Conservation (phyloP, 2,888 invertebrate species). For the Antheraea yamamai region DNA sequence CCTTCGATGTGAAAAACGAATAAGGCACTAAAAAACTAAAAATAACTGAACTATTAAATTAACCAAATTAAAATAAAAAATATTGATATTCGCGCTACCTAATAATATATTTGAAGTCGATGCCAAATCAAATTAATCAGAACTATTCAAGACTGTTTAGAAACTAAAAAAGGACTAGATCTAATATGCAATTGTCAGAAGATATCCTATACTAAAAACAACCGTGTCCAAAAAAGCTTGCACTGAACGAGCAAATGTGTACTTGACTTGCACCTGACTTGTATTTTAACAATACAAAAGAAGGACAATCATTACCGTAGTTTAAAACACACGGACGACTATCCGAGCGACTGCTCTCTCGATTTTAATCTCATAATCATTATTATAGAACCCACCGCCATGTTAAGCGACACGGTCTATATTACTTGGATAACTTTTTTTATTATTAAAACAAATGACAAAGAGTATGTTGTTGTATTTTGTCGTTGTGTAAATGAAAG, state of each 20-base stretch:
- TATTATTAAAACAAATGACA: not conserved
- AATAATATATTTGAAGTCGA: too few species aligned
- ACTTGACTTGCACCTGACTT: too few species aligned
- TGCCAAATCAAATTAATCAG: too few species aligned
- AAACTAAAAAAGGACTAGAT: not conserved
- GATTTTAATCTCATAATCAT: constrained; percentile 47
- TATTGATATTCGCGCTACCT: too few species aligned
- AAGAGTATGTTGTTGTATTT: not conserved
- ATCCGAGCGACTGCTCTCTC: constrained; percentile 32
- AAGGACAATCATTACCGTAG: not conserved
- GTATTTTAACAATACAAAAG: not conserved
- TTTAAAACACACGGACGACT: constrained; percentile 23
- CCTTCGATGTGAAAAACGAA: too few species aligned
- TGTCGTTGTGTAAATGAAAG: not conserved
- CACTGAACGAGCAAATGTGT: not conserved
- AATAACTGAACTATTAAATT: too few species aligned
- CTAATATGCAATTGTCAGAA: not conserved
- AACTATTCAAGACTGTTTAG: too few species aligned
- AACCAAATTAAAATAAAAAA: too few species aligned
- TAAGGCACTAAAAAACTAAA: too few species aligned
- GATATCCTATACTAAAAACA: not conserved
- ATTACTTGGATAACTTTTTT: not conserved
- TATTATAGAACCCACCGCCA: constrained; percentile 36
- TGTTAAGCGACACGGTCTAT: constrained; percentile 16
- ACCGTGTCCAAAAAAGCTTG: not conserved